Evolutionary conservation across 2,797 vertebrate genomes (phyloP).

Genomic region (Sebastes baramenuke): DNA sequence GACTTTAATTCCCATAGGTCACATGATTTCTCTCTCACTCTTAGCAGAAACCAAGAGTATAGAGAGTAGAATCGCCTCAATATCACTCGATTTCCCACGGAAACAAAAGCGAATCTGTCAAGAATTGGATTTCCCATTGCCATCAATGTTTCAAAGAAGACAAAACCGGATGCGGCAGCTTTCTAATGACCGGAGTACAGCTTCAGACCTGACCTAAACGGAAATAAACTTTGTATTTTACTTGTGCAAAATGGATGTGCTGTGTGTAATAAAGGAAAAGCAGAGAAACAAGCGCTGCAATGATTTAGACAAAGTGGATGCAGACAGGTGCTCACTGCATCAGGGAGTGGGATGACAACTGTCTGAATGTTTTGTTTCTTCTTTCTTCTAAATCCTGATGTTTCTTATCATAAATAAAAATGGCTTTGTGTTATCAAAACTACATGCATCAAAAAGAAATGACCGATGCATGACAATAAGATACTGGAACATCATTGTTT

Average conservation of each 20-base stretch:
- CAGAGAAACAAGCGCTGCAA: neutral
- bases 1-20: slow-evolving; percentile 61
- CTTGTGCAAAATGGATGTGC: neutral
- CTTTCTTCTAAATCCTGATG: no score
- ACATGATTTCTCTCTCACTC: slow-evolving; percentile 39
- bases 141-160: neutral
- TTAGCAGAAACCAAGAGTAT: slow-evolving; percentile 15
- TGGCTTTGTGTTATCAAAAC: no score
- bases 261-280: neutral
- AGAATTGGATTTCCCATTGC: neutral
- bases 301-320: neutral
- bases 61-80: slow-evolving; percentile 1
- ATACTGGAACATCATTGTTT: no score
- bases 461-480: neutral
- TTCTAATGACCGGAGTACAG: neutral
- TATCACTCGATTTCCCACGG: slow-evolving; percentile 5
- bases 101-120: neutral
- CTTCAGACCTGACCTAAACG: neutral
- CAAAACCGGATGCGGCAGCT: neutral
- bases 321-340: no score
- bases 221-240: neutral
- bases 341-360: no score
- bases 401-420: no score
- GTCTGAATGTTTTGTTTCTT: no score
- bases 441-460: no score